Conservation (phyloP, 2,113 vertebrate species). For the Ivindomyrus marchei region DNA sequence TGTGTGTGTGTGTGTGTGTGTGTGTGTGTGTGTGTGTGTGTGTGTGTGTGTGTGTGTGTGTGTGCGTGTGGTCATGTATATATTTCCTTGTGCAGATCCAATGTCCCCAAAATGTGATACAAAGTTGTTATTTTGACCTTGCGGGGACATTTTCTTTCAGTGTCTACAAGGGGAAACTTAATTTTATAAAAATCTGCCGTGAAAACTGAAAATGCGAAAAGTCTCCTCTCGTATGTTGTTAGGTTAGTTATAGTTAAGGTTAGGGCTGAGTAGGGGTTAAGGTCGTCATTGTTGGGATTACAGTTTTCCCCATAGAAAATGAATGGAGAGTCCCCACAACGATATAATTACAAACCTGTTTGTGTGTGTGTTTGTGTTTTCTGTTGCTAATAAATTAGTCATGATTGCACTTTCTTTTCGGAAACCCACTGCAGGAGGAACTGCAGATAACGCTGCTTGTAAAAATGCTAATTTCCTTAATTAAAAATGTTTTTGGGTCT, state of each 20-base stretch:
- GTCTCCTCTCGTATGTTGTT: background rate
- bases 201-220: background rate
- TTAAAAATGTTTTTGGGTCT: constrained; percentile 11
- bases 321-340: background rate
- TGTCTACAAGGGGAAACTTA: background rate
- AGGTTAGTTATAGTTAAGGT: background rate
- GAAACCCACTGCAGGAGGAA: constrained; percentile 27
- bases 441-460: constrained; percentile 34
- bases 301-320: background rate
- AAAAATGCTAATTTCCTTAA: constrained; percentile 43
- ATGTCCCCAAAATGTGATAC: background rate
- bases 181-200: background rate
- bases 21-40: background rate
- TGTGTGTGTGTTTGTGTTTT: constrained; percentile 24
- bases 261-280: background rate
- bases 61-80: background rate
- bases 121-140: background rate
- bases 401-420: constrained; percentile 15
- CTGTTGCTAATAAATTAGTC: constrained; percentile 25
- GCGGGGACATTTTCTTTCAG: background rate
- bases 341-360: background rate
- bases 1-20: too few species aligned
- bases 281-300: background rate
- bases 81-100: background rate
- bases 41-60: background rate